Conservation (phyloP, 2,113 vertebrate species). For the Platysteira castanea region DNA sequence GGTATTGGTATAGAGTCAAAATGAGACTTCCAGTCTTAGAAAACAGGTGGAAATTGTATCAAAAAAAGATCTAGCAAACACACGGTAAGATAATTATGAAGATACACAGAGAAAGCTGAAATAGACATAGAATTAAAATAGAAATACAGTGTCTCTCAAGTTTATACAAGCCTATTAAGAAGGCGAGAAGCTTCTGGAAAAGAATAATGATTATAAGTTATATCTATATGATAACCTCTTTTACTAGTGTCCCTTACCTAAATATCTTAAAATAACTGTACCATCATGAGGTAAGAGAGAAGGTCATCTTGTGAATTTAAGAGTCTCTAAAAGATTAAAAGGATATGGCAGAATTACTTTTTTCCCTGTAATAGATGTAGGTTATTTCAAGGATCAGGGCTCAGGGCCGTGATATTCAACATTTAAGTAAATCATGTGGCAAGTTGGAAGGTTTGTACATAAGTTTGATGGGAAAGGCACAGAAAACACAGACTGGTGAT, state of each 20-base stretch:
- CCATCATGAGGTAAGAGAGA: neutral
- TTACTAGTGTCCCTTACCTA: neutral
- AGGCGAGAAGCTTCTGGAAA: neutral
- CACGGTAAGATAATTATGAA: neutral
- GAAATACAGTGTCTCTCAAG: neutral
- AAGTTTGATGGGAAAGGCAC: neutral
- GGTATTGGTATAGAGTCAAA: neutral
- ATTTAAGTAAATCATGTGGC: neutral
- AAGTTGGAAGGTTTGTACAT: neutral
- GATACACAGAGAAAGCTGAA: neutral
- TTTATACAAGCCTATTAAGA: neutral
- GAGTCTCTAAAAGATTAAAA: neutral
- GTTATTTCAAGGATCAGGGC: neutral
- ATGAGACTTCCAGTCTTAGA: neutral
- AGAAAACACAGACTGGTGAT: neutral
- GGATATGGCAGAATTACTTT: neutral
- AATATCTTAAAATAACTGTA: neutral
- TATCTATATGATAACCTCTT: neutral
- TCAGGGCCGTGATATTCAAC: neutral
- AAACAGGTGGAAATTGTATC: neutral
- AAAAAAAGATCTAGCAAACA: neutral
- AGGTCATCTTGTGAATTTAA: neutral
- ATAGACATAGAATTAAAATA: neutral
- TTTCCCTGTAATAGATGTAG: neutral
- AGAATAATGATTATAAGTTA: neutral